Evolutionary conservation across 2,888 invertebrate genomes (phyloP), one percentile per base, ranked within the genome.

Genomic region (Trissoscelio sp.): DNA sequence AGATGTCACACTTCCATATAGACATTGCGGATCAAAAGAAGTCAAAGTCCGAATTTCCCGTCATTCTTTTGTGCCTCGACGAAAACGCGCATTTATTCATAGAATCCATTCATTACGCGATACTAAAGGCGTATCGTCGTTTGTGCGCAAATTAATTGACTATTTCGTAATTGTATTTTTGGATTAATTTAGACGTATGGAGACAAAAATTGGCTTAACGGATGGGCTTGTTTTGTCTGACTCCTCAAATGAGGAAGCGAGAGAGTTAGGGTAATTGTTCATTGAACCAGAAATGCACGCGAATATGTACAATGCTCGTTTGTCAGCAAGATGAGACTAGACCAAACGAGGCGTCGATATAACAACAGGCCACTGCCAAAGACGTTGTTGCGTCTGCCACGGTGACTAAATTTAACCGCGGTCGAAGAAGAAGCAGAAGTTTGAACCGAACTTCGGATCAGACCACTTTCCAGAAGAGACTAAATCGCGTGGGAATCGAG

Each of bases 1-100:
- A 89, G 90, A 89, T 90, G 90, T 91, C 89, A 90, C 91, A 90
- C 89, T 90, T 90, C 88, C 90, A 90, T 89, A 89, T 88, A 89
- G 90, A 89, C 89, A 85, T 88, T 85, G 85, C 78, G 83, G 79
- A 83, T 84, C 66, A 84, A 83, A 72, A 69, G 73, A 62, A 74
- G 82, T 82, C 82, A 82, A 82, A 79, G 74, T 79, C 81, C 53
- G 66, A 79, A 70, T 74, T 74, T 78, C 78, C 51, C 48, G 7
- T 70, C 80, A 80, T 80, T 80, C 74, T 69, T 70, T 64, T 64
- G 74, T 37, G 60, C n/a, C n/a, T n/a, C 51, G 55, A 53, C 62
- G 73, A 60, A 37, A 31, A 9, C 67, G 46, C 28, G 22, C 20
- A 79, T 74, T 79, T 79, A 79, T 79, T 79, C 79, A 73, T 69